Evolutionary conservation across 2,888 invertebrate species (phyloP).

Genomic region (Caenorhabditis zanzibari): DNA sequence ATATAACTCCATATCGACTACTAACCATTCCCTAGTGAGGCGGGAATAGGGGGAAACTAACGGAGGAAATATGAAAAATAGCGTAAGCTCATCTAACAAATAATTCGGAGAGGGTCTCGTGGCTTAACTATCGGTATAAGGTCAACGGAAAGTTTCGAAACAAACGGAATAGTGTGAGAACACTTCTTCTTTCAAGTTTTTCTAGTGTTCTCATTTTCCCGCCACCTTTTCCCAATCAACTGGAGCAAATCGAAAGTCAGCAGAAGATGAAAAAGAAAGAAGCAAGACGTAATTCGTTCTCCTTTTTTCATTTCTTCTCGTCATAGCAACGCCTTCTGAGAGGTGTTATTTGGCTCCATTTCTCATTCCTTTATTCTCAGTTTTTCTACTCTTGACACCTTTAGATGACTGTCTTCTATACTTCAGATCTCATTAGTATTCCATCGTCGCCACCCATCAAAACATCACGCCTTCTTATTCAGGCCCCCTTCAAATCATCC

Average conservation of each 20-base stretch:
- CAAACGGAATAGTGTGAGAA: neutral
- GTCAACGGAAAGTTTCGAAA: too few species aligned
- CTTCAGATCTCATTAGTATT: constrained; percentile 53
- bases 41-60: too few species aligned
- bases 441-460: constrained; percentile 34
- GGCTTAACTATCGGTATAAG: too few species aligned
- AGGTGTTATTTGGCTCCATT: constrained; percentile 26
- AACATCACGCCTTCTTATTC: constrained; percentile 39
- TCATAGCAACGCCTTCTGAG: constrained; percentile 37
- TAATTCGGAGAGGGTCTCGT: too few species aligned
- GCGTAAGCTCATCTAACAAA: too few species aligned
- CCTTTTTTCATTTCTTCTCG: constrained; percentile 25
- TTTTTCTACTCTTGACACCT: constrained; percentile 11
- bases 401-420: constrained; percentile 31
- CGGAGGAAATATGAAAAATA: too few species aligned
- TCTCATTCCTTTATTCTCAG: constrained; percentile 1
- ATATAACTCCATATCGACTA: too few species aligned
- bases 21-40: too few species aligned
- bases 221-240: constrained; percentile 13
- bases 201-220: neutral
- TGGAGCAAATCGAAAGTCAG: neutral
- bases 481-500: constrained; percentile 18
- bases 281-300: constrained; percentile 24
- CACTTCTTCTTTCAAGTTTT: neutral
- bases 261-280: neutral